Evolutionary conservation across 2,113 vertebrate species (phyloP).

Genomic region (Eublepharis macularius): DNA sequence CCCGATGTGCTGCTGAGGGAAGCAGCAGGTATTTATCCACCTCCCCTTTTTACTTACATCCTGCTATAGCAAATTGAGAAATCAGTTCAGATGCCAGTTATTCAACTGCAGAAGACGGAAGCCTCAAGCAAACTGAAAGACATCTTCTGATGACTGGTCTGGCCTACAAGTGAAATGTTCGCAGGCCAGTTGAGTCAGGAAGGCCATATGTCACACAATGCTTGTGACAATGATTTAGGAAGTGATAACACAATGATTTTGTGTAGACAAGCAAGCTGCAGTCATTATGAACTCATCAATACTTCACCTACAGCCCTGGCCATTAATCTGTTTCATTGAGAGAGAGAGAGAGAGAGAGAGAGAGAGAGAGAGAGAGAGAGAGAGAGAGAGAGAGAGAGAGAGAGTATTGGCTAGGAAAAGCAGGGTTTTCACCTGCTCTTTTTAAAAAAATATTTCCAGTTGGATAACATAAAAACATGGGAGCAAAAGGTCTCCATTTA

Average conservation of each 20-base stretch:
- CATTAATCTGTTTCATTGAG: neutral
- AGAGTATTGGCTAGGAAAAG: neutral
- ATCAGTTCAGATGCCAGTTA: neutral
- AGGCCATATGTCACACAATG: neutral
- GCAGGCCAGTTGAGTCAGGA: neutral
- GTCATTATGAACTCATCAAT: neutral
- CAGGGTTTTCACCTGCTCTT: neutral
- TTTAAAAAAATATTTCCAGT: conserved; percentile 7
- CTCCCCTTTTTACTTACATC: neutral
- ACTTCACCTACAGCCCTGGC: neutral
- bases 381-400: neutral
- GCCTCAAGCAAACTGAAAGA: neutral
- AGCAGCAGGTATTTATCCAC: neutral
- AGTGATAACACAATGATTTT: neutral
- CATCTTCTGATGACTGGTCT: neutral
- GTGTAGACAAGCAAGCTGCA: neutral
- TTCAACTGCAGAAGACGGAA: neutral
- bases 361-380: neutral
- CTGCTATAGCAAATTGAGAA: neutral
- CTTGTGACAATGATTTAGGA: conserved; percentile 21
- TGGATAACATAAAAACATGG: neutral
- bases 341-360: neutral
- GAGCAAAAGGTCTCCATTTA: neutral
- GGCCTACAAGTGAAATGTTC: neutral
- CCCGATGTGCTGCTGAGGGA: neutral